Evolutionary conservation across 2,888 invertebrate genomes (phyloP).

Genomic region (Fragum sueziense): DNA sequence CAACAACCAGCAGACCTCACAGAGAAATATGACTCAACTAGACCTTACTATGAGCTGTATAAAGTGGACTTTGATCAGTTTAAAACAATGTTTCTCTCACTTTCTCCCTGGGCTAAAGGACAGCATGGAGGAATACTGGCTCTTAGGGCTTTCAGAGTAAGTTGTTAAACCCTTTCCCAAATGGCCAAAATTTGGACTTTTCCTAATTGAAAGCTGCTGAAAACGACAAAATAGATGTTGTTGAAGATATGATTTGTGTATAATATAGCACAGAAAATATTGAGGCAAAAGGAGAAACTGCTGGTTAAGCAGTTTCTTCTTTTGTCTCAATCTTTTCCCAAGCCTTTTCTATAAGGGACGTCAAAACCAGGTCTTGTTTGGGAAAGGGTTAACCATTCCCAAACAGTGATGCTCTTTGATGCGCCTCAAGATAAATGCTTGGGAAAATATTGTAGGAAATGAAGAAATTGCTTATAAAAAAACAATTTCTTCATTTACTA

Average conservation of each 20-base stretch:
- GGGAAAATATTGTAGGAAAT: neutral
- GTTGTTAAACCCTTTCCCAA: conserved; percentile 37
- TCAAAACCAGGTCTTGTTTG: too few relatives aligned
- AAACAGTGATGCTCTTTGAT: neutral
- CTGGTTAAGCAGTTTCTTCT: too few relatives aligned
- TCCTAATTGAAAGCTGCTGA: too few relatives aligned
- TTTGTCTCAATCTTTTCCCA: too few relatives aligned
- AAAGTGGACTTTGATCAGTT: conserved; percentile 95
- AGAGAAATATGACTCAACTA: conserved; percentile 87
- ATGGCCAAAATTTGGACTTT: too few relatives aligned
- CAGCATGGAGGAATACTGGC: conserved; percentile 91
- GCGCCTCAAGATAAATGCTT: neutral
- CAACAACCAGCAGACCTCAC: conserved; percentile 84
- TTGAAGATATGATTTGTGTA: too few relatives aligned
- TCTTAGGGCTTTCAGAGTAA: conserved; percentile 94
- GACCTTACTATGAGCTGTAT: conserved; percentile 92
- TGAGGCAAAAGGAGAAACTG: too few relatives aligned
- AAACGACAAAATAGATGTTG: too few relatives aligned
- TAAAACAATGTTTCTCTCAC: conserved; percentile 90
- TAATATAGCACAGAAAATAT: too few relatives aligned
- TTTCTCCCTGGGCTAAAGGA: conserved; percentile 96
- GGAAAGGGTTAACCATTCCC: too few relatives aligned
- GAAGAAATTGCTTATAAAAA: neutral
- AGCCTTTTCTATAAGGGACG: too few relatives aligned
- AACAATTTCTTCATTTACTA: too few relatives aligned